phyloP scores from a whole-genome alignment of 2,888 invertebrate genomes.

The Habroteleia sp. region DNA sequence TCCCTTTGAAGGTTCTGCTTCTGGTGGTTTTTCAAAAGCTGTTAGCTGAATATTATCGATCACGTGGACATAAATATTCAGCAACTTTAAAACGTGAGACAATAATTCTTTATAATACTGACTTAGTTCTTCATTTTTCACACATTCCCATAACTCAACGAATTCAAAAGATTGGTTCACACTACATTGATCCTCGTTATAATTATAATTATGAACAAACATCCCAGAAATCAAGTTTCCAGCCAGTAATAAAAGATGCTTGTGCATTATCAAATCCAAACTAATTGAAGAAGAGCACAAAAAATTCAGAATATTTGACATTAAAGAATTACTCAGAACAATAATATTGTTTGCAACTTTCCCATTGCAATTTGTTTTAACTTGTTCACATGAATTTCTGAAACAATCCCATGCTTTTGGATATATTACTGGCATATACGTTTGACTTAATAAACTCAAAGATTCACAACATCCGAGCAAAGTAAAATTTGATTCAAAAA shows the following conservation, averaged over 20 bases:
- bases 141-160: conserved; percentile 70
- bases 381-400: no score
- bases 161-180: conserved; percentile 28
- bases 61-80: conserved; percentile 89
- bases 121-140: conserved; percentile 77
- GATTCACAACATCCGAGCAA: conserved; percentile 87
- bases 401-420: conserved; percentile 86
- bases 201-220: conserved; percentile 81
- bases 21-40: conserved; percentile 82
- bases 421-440: conserved; percentile 86
- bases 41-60: conserved; percentile 84
- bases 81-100: conserved; percentile 85
- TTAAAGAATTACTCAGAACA: conserved; percentile 72
- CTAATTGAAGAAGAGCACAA: conserved; percentile 82
- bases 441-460: conserved; percentile 84
- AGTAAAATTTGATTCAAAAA: conserved; percentile 86
- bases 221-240: conserved; percentile 80
- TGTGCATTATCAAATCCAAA: conserved; percentile 82
- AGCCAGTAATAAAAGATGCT: conserved; percentile 80
- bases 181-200: conserved; percentile 24
- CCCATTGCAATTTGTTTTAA: no score
- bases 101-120: conserved; percentile 84
- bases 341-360: conserved; percentile 59
- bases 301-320: conserved; percentile 78
- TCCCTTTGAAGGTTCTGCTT: conserved; percentile 80